Percentiles rank a stretch among this genome's conserved stretches.
Evolutionary conservation across 2,113 vertebrate species (phyloP).

Genomic region (Seriola aureovittata): DNA sequence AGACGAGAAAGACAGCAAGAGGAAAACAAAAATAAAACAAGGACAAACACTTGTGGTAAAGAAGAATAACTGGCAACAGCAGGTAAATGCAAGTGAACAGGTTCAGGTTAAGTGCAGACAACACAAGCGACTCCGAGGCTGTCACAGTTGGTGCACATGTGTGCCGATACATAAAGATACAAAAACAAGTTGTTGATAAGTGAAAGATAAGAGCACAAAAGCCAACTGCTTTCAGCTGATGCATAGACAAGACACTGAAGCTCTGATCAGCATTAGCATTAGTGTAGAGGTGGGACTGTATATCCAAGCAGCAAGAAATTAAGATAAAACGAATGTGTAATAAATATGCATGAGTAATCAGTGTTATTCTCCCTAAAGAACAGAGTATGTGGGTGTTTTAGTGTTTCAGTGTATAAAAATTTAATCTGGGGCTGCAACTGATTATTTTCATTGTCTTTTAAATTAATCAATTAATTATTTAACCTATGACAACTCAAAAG

Average conservation of each 20-base stretch:
- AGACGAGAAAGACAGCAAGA: slow-evolving; percentile 11
- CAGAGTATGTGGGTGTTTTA: slow-evolving; percentile 27
- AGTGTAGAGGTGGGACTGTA: neutral
- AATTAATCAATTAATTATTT: neutral
- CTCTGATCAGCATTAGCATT: neutral
- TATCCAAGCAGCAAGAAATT: neutral
- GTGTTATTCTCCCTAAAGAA: neutral
- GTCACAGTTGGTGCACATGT: neutral
- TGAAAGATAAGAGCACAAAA: neutral
- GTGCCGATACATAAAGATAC: slow-evolving; percentile 2
- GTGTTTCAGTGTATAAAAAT: no score
- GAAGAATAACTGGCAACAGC: neutral
- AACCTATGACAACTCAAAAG: neutral
- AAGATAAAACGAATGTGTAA: neutral
- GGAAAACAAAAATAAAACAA: slow-evolving; percentile 13
- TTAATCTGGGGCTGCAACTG: no score
- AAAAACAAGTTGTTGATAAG: neutral
- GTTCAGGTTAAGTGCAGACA: slow-evolving; percentile 41
- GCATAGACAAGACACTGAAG: neutral
- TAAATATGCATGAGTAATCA: no score
- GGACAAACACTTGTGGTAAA: neutral
- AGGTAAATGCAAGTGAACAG: slow-evolving; percentile 21
- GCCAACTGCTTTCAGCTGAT: slow-evolving; percentile 2
- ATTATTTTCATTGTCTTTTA: no score
- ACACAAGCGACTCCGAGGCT: neutral